phyloP scores from a whole-genome alignment of 2,888 invertebrate genomes.

The Drosophila melanosoma region DNA sequence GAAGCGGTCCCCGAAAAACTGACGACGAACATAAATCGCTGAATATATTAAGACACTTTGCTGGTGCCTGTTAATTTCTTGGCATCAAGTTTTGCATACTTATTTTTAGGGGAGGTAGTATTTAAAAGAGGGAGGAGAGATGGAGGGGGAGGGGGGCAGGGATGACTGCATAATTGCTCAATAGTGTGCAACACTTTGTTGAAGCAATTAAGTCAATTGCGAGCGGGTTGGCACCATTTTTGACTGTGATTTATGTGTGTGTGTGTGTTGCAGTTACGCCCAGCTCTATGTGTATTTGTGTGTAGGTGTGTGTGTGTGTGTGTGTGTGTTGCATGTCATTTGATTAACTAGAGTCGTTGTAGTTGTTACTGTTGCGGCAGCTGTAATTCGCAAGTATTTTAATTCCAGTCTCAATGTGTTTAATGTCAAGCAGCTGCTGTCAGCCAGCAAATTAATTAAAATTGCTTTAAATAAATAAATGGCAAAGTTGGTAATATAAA shows the following conservation, averaged over 20 bases:
- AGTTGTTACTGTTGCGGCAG: conserved; percentile 31
- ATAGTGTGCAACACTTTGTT: conserved; percentile 72
- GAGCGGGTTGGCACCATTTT: background rate
- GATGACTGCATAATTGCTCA: conserved; percentile 72
- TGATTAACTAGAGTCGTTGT: conserved; percentile 71
- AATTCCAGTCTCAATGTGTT: conserved; percentile 57
- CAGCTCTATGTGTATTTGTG: conserved; percentile 2
- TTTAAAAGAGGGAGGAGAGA: background rate
- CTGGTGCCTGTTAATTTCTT: conserved; percentile 47
- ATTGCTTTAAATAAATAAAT: conserved; percentile 50
- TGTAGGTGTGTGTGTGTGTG: background rate
- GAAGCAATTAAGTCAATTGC: conserved; percentile 68
- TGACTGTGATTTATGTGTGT: conserved; percentile 67
- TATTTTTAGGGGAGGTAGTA: background rate
- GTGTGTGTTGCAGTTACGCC: conserved; percentile 23
- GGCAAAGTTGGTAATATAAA: conserved; percentile 16
- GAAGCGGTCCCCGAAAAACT: conserved; percentile 25
- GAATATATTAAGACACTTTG: conserved; percentile 78
- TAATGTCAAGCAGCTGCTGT: conserved; percentile 73
- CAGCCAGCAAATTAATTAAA: conserved; percentile 74
- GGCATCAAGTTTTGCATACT: conserved; percentile 66
- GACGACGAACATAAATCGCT: conserved; percentile 56
- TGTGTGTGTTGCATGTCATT: conserved; percentile 58
- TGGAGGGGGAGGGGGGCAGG: background rate
- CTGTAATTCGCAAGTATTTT: conserved; percentile 67